phyloP scores from a whole-genome alignment of 2,113 vertebrate species.

The Tinamus guttatus region DNA sequence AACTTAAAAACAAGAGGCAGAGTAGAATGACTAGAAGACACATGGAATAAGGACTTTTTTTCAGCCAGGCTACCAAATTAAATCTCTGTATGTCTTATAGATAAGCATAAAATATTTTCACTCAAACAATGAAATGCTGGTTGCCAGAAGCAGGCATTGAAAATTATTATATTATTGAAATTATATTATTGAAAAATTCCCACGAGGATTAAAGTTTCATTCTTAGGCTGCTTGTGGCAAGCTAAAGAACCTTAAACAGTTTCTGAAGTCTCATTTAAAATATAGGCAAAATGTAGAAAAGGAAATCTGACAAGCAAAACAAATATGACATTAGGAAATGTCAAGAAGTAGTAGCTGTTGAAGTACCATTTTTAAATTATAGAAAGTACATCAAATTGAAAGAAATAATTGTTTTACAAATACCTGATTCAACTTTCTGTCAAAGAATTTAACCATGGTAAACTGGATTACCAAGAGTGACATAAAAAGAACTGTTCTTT shows the following conservation, averaged over 20 bases:
- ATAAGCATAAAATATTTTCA: constrained; percentile 62
- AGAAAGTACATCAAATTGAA: background rate
- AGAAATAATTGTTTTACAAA: background rate
- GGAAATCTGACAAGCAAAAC: background rate
- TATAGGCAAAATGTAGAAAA: background rate
- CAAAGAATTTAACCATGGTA: background rate
- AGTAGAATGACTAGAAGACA: background rate
- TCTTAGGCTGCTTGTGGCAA: background rate
- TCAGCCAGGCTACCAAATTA: background rate
- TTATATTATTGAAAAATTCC: constrained; percentile 56
- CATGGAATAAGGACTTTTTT: background rate
- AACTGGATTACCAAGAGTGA: background rate
- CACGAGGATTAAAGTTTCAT: constrained; percentile 20
- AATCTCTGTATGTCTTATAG: constrained; percentile 38
- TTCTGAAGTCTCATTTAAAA: constrained; percentile 19
- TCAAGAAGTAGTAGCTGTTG: background rate
- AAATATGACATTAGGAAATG: background rate
- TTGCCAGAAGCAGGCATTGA: constrained; percentile 44
- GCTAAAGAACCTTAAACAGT: background rate
- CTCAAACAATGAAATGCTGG: constrained; percentile 47
- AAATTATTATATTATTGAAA: constrained; percentile 54
- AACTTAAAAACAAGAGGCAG: background rate
- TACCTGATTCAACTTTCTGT: background rate
- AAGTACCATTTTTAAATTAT: background rate
- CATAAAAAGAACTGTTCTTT: background rate